Evolutionary conservation across 2,888 invertebrate genomes (phyloP), one percentile per base, ranked within the genome.

Genomic region (Drosophila nigritarsus): DNA sequence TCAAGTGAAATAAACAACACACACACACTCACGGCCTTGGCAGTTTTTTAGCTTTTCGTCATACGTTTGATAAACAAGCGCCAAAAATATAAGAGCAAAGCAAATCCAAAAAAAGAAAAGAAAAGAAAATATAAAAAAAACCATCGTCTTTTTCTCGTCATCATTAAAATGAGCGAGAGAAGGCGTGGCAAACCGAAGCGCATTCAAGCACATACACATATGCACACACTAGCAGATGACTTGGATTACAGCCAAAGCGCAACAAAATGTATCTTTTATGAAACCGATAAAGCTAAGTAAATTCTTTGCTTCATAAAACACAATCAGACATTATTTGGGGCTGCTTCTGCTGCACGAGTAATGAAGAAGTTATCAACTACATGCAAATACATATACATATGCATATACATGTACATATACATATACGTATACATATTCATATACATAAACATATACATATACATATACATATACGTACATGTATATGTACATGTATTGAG

Each of bases 241-340:
- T 76, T 65, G 67, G 58, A 67, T 55, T 50, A 30, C 58, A 58
- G 59, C 62, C 62, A 73, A 65, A 77, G 50, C 42, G 66, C 72
- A 67, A 62, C 42, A 62, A 73, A 71, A 76, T 76, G 71, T 71
- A 34, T 71, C 18, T 71, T 76, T 77, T 77, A 77, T 76, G 73
- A 72, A 77, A 77, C 78, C 73, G 78, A 73, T 78, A 69, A 78
- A 78, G 53, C 61, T 60, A 65, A 73, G 77, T 73, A 73, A 74
- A 78, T 73, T 63, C 64, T 45, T 9, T 69, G 62, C 54, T 38
- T 65, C 69, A 50, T 64, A 78, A 66, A 71, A 65, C 34, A 55
- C 78, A 63, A 78, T 61, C 66, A 73, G 73, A 62, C 53, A 68
- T 67, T 76, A 48, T 78, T 65, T 42, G 29, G 9, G 36, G 40